Conservation (phyloP, 2,113 vertebrate species). For the Catharus minimus region DNA sequence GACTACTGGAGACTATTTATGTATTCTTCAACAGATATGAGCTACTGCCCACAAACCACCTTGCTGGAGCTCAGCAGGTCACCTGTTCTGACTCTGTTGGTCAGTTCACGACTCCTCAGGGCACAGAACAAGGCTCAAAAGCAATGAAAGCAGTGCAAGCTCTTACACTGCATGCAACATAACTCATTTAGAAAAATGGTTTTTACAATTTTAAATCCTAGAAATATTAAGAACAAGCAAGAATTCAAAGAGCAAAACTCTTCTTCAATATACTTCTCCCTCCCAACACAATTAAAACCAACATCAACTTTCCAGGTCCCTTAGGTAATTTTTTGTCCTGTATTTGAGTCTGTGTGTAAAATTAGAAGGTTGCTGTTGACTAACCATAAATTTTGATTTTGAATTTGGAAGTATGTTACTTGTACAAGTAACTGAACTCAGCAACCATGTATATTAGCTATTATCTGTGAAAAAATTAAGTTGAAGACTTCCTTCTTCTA, state of each 20-base stretch:
- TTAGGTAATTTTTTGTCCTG: not conserved
- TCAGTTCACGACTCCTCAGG: not conserved
- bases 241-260: not conserved
- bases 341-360: not conserved
- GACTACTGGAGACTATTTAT: not conserved
- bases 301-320: not conserved
- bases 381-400: not conserved
- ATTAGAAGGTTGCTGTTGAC: not conserved
- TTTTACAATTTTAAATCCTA: not conserved
- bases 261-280: rapidly evolving
- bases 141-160: rapidly evolving
- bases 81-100: rapidly evolving
- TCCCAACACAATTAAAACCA: not conserved
- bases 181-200: not conserved
- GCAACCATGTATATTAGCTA: not conserved
- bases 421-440: not conserved
- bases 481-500: not conserved
- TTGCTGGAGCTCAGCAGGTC: not conserved
- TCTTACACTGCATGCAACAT: not conserved
- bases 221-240: not conserved
- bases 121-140: not conserved
- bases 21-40: not conserved
- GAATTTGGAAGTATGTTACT: not conserved
- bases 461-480: not conserved
- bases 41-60: not conserved